These are phyloP conservation scores for Drosophila varians DNA, from an alignment of 1,140 invertebrate species.

Conservation along the genomic window DNA sequence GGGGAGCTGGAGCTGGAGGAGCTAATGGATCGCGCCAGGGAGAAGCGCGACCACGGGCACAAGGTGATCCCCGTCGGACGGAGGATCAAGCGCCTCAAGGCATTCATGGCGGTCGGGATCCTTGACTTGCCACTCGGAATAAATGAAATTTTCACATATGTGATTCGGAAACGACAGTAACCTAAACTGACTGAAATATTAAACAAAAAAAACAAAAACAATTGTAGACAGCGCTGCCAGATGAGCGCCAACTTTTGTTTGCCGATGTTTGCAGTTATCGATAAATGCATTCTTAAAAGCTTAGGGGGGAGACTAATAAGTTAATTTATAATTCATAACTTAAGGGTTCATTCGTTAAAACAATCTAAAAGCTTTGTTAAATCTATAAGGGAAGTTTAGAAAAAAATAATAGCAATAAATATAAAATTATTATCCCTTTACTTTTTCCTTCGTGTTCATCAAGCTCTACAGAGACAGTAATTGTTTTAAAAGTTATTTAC, in stretches of 20 bases:
- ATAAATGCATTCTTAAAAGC: background rate
- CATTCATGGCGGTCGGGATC: conserved; percentile 34
- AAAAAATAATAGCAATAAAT: too few species aligned
- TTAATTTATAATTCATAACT: too few species aligned
- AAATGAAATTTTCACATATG: conserved; percentile 14
- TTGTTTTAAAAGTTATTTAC: too few species aligned
- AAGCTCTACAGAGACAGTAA: too few species aligned
- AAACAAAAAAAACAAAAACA: conserved; percentile 33
- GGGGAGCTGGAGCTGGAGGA: conserved; percentile 4
- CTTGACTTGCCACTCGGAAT: conserved; percentile 1
- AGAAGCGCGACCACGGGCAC: conserved; percentile 5
- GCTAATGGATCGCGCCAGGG: conserved; percentile 14
- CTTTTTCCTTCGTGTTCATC: too few species aligned
- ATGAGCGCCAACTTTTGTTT: background rate
- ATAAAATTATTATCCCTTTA: too few species aligned
- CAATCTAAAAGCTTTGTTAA: too few species aligned
- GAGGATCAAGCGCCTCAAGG: conserved; percentile 43
- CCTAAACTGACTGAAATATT: conserved; percentile 36
- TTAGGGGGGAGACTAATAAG: background rate
- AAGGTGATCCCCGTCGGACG: conserved; percentile 12
- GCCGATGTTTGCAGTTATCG: background rate
- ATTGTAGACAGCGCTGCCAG: conserved; percentile 20
- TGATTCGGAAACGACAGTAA: conserved; percentile 7
- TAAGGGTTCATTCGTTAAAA: too few species aligned
- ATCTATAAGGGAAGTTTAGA: too few species aligned